These are phyloP conservation scores for Megaleporinus macrocephalus DNA, from an alignment of 2,113 vertebrate species.

Conservation along the genomic window DNA sequence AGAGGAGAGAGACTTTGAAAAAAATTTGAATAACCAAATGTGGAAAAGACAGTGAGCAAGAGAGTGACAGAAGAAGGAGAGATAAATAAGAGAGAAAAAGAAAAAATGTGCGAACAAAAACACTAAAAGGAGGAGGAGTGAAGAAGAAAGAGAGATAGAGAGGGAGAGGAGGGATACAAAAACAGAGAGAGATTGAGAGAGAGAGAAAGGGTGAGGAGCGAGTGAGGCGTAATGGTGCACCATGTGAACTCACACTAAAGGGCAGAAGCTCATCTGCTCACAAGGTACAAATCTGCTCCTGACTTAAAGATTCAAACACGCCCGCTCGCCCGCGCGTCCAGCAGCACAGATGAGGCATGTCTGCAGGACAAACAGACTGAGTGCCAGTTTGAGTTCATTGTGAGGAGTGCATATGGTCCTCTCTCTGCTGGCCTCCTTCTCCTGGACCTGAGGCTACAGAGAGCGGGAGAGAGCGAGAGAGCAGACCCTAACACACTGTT, in stretches of 20 bases:
- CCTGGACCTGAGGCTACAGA: slow-evolving; percentile 46
- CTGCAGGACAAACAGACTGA: slow-evolving; percentile 45
- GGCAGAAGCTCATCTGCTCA: slow-evolving; percentile 35
- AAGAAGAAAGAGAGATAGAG: no score
- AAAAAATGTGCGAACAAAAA: neutral
- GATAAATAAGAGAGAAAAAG: neutral
- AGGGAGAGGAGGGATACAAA: no score
- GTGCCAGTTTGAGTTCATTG: slow-evolving; percentile 45
- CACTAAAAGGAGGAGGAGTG: no score
- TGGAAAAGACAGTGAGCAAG: no score
- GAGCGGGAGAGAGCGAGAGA: slow-evolving; percentile 1
- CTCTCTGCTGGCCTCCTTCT: slow-evolving; percentile 18
- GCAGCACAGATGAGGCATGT: slow-evolving; percentile 53
- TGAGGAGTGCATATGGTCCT: slow-evolving; percentile 52
- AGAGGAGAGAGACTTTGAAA: no score
- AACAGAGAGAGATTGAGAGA: neutral
- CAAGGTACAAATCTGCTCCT: slow-evolving; percentile 2
- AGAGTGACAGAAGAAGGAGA: neutral
- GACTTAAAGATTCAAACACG: slow-evolving; percentile 14
- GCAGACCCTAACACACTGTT: neutral
- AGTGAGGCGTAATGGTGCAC: neutral
- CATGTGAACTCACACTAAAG: slow-evolving; percentile 27
- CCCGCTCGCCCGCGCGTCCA: neutral
- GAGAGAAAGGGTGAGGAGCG: neutral
- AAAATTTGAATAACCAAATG: no score